Evolutionary conservation across 2,797 vertebrate species (phyloP).

Genomic region (Heliangelus exortis): DNA sequence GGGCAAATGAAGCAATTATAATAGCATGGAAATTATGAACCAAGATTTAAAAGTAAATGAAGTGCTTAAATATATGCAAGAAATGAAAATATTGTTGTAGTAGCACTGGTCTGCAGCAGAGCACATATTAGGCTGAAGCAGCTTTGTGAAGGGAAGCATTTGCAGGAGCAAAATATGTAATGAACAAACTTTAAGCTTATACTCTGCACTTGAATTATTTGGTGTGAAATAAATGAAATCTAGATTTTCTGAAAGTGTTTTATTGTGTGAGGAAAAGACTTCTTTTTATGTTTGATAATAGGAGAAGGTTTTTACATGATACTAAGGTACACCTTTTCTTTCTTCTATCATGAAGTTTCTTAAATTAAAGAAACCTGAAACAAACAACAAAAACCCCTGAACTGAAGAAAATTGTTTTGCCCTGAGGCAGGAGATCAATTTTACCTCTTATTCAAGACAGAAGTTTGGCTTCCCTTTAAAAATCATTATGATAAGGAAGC

Average conservation of each 20-base stretch:
- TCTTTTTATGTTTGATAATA: not conserved
- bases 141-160: not conserved
- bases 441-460: not conserved
- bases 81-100: not conserved
- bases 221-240: not conserved
- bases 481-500: not conserved
- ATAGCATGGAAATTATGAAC: not conserved
- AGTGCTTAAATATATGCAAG: not conserved
- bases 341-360: slow-evolving; percentile 9
- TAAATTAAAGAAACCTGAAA: not conserved
- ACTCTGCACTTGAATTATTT: not conserved
- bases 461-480: slow-evolving; percentile 1
- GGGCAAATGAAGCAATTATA: not conserved
- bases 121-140: not conserved
- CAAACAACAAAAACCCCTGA: not conserved
- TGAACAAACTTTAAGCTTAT: not conserved
- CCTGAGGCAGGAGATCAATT: not conserved
- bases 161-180: not conserved
- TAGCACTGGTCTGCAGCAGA: not conserved
- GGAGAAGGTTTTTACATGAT: not conserved
- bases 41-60: not conserved
- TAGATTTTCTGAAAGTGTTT: fast-evolving
- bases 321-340: not conserved
- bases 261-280: not conserved
- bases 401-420: not conserved